phyloP scores from a whole-genome alignment of 1,140 invertebrate genomes.

The Leptoteleia sp. region DNA sequence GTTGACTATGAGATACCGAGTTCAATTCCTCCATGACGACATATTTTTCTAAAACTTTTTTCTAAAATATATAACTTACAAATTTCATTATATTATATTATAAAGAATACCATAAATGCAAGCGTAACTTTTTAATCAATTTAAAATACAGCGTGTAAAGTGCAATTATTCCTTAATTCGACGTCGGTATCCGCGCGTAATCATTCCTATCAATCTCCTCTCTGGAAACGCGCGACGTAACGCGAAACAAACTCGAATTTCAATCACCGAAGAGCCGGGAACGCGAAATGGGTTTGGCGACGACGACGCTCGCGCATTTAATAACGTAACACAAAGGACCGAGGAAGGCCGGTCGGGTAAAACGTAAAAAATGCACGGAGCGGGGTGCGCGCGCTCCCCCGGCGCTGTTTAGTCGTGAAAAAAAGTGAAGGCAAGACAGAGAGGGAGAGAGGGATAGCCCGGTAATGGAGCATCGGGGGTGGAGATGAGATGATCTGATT shows the following conservation, averaged over 20 bases:
- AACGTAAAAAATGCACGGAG: constrained; percentile 58
- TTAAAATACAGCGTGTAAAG: constrained; percentile 41
- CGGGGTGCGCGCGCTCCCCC: constrained; percentile 9
- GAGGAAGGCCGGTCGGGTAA: constrained; percentile 49
- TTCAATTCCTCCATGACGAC: too few relatives aligned
- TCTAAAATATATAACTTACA: too few relatives aligned
- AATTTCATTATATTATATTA: too few relatives aligned
- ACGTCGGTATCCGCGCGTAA: constrained; percentile 48
- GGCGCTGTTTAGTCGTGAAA: constrained; percentile 60
- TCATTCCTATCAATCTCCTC: constrained; percentile 49
- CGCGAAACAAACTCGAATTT: constrained; percentile 54
- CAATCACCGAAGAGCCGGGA: constrained; percentile 45
- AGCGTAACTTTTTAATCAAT: too few relatives aligned
- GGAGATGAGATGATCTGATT: constrained; percentile 77
- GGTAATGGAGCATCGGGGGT: constrained; percentile 67
- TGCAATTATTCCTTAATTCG: constrained; percentile 47
- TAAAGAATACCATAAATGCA: too few relatives aligned
- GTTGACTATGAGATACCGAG: too few relatives aligned
- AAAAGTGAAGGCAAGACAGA: constrained; percentile 35
- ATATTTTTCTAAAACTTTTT: too few relatives aligned
- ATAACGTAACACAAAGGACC: constrained; percentile 57
- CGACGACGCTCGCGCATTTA: constrained; percentile 53
- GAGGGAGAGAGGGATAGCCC: constrained; percentile 41
- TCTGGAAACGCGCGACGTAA: constrained; percentile 25
- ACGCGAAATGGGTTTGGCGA: constrained; percentile 35